Conservation (phyloP, 2,797 vertebrate genomes). For the Menidia menidia region DNA sequence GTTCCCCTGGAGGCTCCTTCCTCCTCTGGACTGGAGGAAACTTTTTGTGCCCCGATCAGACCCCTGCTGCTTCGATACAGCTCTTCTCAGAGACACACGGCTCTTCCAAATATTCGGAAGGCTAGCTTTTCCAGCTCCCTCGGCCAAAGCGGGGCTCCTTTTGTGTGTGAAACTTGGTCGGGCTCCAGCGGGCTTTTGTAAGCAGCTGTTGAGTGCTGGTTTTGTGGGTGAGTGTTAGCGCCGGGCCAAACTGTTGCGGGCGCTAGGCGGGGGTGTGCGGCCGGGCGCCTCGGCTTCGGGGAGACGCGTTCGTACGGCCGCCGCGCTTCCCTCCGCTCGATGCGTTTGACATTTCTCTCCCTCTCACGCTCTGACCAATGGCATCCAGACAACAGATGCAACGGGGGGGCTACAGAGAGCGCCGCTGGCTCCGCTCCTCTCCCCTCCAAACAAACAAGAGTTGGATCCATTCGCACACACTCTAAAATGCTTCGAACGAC, state of each 20-base stretch:
- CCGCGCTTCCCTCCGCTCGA: neutral
- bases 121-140: slow-evolving; percentile 19
- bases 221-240: slow-evolving; percentile 65
- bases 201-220: slow-evolving; percentile 74
- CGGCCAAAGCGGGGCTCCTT: slow-evolving; percentile 20
- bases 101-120: slow-evolving; percentile 8
- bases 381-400: slow-evolving; percentile 43
- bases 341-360: slow-evolving; percentile 9
- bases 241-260: slow-evolving; percentile 66
- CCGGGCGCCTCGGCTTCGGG: slow-evolving; percentile 20
- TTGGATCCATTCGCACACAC: slow-evolving; percentile 52
- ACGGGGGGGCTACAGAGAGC: slow-evolving; percentile 39
- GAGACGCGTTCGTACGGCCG: slow-evolving; percentile 21
- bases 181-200: slow-evolving; percentile 57
- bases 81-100: slow-evolving; percentile 46
- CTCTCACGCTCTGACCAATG: slow-evolving; percentile 5
- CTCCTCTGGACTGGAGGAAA: slow-evolving; percentile 47
- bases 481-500: slow-evolving; percentile 48
- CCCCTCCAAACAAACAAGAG: slow-evolving; percentile 69
- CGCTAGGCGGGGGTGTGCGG: slow-evolving; percentile 30
- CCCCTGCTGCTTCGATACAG: slow-evolving; percentile 40
- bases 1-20: slow-evolving; percentile 20
- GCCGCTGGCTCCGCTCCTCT: slow-evolving; percentile 59
- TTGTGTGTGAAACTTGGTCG: slow-evolving; percentile 48
- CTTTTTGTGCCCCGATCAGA: slow-evolving; percentile 11